phyloP scores from a whole-genome alignment of 2,888 invertebrate species.

The Galerucella nymphaeae region DNA sequence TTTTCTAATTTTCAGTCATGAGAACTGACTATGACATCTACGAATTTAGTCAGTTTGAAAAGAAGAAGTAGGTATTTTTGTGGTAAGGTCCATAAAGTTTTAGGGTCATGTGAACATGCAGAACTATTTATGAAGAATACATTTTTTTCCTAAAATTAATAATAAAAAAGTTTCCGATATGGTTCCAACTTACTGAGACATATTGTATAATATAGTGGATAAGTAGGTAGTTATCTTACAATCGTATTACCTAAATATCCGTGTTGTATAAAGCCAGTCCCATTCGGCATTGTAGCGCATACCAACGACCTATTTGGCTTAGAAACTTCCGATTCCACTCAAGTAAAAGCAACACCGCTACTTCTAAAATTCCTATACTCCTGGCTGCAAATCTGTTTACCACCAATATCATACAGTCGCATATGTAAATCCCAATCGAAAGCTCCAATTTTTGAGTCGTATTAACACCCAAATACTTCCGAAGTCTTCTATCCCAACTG shows the following conservation, averaged over 20 bases:
- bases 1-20: too few species aligned
- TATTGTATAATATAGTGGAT: too few species aligned
- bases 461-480: constrained; percentile 74
- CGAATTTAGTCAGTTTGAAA: too few species aligned
- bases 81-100: too few species aligned
- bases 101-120: too few species aligned
- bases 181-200: too few species aligned
- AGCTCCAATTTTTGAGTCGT: constrained; percentile 73
- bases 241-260: constrained; percentile 71
- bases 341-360: constrained; percentile 86
- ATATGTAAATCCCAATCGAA: constrained; percentile 95
- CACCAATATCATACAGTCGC: constrained; percentile 74
- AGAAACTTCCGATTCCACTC: constrained; percentile 86
- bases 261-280: constrained; percentile 74
- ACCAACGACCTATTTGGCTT: constrained; percentile 82
- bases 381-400: constrained; percentile 72
- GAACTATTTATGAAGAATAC: too few species aligned
- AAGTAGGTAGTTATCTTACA: too few species aligned
- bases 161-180: too few species aligned
- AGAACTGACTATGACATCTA: too few species aligned
- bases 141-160: too few species aligned
- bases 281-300: constrained; percentile 72
- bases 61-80: too few species aligned
- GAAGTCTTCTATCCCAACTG: constrained; percentile 80
- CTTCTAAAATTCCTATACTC: constrained; percentile 88